These are phyloP conservation scores for Leucophenga maculata DNA, from an alignment of 2,888 invertebrate genomes.

Conservation along the genomic window DNA sequence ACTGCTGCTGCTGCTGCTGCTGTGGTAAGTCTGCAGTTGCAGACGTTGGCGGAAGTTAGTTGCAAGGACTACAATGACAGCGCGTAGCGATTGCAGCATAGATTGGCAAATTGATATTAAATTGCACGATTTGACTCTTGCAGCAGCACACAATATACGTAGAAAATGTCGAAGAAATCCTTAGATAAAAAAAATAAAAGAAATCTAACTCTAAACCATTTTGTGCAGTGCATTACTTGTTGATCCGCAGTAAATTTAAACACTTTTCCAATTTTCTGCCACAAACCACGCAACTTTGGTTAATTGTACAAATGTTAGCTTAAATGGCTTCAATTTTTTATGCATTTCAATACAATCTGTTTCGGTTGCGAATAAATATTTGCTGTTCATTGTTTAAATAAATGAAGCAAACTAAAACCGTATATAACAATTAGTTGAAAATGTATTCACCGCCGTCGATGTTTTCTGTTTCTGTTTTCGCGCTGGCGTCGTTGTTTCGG, in stretches of 20 bases:
- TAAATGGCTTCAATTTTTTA: too few species aligned
- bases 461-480: background rate
- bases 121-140: conserved; percentile 25
- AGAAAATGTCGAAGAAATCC: background rate
- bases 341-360: background rate
- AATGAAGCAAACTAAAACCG: conserved; percentile 9
- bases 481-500: background rate
- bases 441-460: background rate
- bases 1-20: too few species aligned
- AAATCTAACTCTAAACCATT: too few species aligned
- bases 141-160: background rate
- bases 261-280: too few species aligned
- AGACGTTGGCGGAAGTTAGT: background rate
- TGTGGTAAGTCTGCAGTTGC: too few species aligned
- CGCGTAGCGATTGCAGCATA: conserved; percentile 20
- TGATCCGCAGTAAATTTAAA: too few species aligned
- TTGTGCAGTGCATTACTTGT: too few species aligned
- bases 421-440: conserved; percentile 17
- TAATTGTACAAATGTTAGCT: too few species aligned
- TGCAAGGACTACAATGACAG: conserved; percentile 11
- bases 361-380: background rate
- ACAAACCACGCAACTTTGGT: too few species aligned
- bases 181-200: background rate
- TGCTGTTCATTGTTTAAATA: background rate
- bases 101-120: conserved; percentile 27